These are phyloP conservation scores for Vanacampus margaritifer DNA, from an alignment of 2,113 vertebrate genomes.

Conservation along the genomic window DNA sequence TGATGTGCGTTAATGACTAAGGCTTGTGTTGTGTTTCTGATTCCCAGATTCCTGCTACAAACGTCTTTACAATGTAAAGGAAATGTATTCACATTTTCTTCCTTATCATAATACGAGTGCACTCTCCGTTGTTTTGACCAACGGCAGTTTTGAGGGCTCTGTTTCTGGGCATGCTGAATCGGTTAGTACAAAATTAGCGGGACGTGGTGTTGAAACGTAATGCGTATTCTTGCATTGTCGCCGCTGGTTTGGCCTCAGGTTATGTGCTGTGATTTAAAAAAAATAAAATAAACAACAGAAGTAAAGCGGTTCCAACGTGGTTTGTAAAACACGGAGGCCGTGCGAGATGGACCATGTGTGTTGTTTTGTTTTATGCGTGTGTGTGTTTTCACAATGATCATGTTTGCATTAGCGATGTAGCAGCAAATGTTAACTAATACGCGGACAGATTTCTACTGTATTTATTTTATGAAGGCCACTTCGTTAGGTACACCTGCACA, in stretches of 20 bases:
- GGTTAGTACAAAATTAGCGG: not conserved
- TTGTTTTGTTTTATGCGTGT: not conserved
- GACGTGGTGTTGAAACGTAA: not conserved
- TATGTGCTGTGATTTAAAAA: slow-evolving; percentile 28
- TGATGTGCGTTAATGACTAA: no score
- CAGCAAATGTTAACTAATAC: not conserved
- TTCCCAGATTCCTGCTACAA: no score
- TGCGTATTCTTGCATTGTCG: slow-evolving; percentile 14
- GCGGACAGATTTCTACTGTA: not conserved
- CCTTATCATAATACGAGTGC: not conserved
- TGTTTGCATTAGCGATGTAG: slow-evolving; percentile 4
- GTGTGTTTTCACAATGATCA: not conserved
- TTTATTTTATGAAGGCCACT: no score
- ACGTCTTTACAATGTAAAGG: no score
- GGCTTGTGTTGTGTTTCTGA: no score
- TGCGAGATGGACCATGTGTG: not conserved
- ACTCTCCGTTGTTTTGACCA: not conserved
- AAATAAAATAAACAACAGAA: slow-evolving; percentile 19
- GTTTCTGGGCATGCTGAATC: not conserved
- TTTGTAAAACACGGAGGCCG: not conserved
- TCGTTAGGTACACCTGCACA: no score
- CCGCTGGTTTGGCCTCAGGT: slow-evolving; percentile 12
- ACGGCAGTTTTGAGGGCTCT: not conserved
- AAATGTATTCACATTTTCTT: not conserved
- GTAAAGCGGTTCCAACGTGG: slow-evolving; percentile 11